A percentile compares a stretch with the other conserved stretches of the same genome.
These are phyloP conservation scores for Musca vetustissima DNA, from an alignment of 1,140 invertebrate genomes.

Conservation along the genomic window DNA sequence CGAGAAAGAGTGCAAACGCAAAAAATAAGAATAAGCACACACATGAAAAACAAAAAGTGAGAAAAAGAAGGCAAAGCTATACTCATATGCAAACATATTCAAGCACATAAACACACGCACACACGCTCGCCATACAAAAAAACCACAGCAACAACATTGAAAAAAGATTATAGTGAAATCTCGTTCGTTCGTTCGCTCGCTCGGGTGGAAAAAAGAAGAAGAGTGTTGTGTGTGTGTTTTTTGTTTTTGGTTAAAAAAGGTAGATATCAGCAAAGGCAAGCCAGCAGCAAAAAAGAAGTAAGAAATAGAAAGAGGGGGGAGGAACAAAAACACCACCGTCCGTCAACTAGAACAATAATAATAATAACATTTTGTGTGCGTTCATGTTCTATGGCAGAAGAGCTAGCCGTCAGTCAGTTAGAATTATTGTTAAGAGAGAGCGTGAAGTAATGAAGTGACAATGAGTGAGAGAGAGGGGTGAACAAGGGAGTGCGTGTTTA, in stretches of 20 bases:
- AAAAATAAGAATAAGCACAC: neutral
- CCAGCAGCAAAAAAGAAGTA: neutral
- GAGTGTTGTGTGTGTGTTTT: neutral
- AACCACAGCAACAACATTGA: neutral
- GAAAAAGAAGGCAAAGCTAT: conserved; percentile 15
- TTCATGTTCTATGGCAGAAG: too few relatives aligned
- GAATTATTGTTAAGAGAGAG: too few relatives aligned
- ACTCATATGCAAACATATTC: neutral
- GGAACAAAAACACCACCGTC: conserved; percentile 14
- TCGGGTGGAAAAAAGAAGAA: neutral
- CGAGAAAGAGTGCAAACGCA: neutral
- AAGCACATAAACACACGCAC: too few relatives aligned
- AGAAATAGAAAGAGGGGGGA: neutral
- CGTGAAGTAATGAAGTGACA: too few relatives aligned
- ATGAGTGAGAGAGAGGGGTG: too few relatives aligned
- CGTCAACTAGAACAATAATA: conserved; percentile 12
- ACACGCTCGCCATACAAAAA: neutral
- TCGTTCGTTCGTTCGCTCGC: too few relatives aligned
- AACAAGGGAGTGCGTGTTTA: too few relatives aligned
- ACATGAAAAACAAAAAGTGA: neutral
- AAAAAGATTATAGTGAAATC: conserved; percentile 7
- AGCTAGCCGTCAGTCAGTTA: too few relatives aligned
- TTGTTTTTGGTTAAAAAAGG: neutral
- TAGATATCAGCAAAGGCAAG: neutral
- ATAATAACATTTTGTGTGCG: conserved; percentile 1